Evolutionary conservation across 2,113 vertebrate species (phyloP), one percentile per base, ranked within the genome.

Genomic region (Phrynosoma platyrhinos): DNA sequence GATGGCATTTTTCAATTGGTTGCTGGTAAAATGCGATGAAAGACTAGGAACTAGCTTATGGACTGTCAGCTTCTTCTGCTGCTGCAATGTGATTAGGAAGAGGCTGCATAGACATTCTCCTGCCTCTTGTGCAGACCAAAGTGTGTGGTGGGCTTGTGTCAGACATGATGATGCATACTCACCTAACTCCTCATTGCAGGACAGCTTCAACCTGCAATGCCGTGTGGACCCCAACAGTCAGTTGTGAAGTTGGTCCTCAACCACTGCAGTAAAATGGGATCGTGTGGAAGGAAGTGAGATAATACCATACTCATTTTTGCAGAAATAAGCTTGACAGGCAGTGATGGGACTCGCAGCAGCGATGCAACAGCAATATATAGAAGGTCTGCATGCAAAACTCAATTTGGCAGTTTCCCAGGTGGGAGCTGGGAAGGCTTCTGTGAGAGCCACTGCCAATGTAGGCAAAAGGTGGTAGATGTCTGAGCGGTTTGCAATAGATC

Each of bases 1-100:
- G 82, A 81, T 25, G 58, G 80, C 88, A 91, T 25, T 32, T 79
- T 91, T 92, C 55, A 87, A 32, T 83, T 83, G 83, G n/a, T 75
- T 93, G 79, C 93, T 85, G 66, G 83, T 85, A 42, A 79, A 86
- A 80, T 89, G 0, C 80, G 89, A 91, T 2, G 85, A 87, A 62
- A 72, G 16, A 68, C 5, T 79, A 58, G 23, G 40, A 86, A n/a
- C 18, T 77, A 32, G 74, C 30, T 66, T 76, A 88, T 36, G 80
- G 30, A 10, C 42, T 76, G 55, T 36, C 7, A 47, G 21, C 75
- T 82, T 20, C 9, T 36, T 8, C 5, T 69, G 9, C 76, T 71
- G n/a, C 47, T 69, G 81, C 81, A 78, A 12, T 83, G 30, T 78
- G 6, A 52, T 55, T 18, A 23, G 68, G 25, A 47, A n/a, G 36